Evolutionary conservation across 2,113 vertebrate species (phyloP).

Genomic region (Octodon degus): DNA sequence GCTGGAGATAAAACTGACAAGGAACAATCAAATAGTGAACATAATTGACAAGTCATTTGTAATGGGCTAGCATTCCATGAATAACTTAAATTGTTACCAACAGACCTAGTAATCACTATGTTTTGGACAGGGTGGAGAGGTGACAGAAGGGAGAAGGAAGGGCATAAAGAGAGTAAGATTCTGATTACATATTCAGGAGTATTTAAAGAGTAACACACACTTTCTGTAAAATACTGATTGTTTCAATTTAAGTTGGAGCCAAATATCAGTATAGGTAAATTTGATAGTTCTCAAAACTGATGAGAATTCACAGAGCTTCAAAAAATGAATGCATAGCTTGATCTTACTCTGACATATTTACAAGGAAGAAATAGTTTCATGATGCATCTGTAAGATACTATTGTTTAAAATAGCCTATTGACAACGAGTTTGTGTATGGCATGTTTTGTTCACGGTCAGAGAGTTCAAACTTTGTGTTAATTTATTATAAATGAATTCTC

Average conservation of each 20-base stretch:
- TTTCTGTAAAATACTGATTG: conserved; percentile 78
- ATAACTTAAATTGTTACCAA: not conserved
- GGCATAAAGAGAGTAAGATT: not conserved
- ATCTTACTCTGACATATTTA: conserved; percentile 72
- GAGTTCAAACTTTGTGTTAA: conserved; percentile 33
- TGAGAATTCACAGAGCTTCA: conserved; percentile 77
- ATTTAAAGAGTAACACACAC: conserved; percentile 64
- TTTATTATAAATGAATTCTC: conserved; percentile 55
- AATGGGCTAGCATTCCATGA: not conserved
- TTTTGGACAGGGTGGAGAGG: not conserved
- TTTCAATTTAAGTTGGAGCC: conserved; percentile 77
- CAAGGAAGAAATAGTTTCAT: conserved; percentile 57
- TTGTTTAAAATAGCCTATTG: conserved; percentile 70
- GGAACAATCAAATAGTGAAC: not conserved
- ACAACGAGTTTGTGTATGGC: conserved; percentile 20
- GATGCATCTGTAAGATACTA: conserved; percentile 63
- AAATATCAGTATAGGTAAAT: conserved; percentile 80
- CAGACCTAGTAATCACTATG: not conserved
- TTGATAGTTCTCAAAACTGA: conserved; percentile 76
- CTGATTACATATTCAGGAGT: conserved; percentile 48
- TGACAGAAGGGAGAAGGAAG: not conserved
- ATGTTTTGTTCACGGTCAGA: conserved; percentile 32
- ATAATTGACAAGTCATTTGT: not conserved
- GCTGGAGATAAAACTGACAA: not conserved
- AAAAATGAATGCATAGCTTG: conserved; percentile 77